Evolutionary conservation across 2,797 vertebrate genomes (phyloP).

Genomic region (Myotis myotis): DNA sequence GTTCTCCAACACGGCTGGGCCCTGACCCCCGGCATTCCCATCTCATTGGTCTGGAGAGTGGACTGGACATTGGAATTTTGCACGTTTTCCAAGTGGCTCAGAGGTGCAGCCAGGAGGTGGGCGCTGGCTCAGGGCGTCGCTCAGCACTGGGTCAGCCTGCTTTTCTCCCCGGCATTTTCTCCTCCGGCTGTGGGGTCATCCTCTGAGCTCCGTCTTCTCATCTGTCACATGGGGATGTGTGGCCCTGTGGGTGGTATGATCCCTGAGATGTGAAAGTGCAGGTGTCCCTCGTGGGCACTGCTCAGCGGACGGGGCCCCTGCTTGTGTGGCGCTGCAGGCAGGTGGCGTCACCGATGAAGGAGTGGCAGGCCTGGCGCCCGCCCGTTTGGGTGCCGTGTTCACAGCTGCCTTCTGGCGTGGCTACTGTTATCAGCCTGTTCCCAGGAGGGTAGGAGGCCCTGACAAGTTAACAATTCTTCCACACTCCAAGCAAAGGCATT

Average conservation of each 20-base stretch:
- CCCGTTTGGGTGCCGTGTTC: rapidly evolving
- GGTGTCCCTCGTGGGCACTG: neutral
- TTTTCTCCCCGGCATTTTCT: neutral
- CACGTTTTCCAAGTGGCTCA: neutral
- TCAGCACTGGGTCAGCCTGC: neutral
- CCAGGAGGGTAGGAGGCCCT: neutral
- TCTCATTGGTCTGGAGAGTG: neutral
- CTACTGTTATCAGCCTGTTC: neutral
- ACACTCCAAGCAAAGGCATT: rapidly evolving
- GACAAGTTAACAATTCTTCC: neutral
- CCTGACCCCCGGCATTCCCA: neutral
- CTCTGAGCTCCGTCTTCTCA: neutral
- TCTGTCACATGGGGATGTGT: neutral
- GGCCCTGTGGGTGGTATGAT: neutral
- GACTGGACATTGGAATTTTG: neutral
- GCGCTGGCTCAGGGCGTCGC: neutral
- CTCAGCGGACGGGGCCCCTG: neutral
- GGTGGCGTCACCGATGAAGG: neutral
- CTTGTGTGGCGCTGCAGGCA: no score
- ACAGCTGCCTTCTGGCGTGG: neutral
- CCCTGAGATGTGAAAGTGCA: neutral
- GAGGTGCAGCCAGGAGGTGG: no score
- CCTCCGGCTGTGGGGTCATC: neutral
- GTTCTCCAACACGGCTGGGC: neutral
- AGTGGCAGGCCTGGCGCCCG: rapidly evolving